phyloP scores from a whole-genome alignment of 1,140 invertebrate species.

The Macrotrachela quadricornifera region DNA sequence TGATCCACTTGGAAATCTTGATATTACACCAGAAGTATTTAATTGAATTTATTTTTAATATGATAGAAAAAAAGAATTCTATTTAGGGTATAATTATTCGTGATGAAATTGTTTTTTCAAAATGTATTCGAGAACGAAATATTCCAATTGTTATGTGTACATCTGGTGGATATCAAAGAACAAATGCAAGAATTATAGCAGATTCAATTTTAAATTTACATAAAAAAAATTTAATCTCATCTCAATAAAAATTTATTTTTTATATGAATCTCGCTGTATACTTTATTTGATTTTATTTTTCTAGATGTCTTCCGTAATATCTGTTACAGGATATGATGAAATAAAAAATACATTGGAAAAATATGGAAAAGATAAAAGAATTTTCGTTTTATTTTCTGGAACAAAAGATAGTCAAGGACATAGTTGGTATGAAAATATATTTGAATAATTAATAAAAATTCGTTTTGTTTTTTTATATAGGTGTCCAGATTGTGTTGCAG shows the following conservation, averaged over 20 bases:
- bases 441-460: too few species aligned
- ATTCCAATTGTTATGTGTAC: constrained; percentile 68
- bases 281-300: too few species aligned
- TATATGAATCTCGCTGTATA: too few species aligned
- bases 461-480: too few species aligned
- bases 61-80: neutral
- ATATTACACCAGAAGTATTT: constrained; percentile 40
- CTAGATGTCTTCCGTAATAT: too few species aligned
- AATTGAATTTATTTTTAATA: constrained; percentile 5
- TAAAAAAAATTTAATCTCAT: constrained; percentile 17
- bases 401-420: too few species aligned
- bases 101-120: constrained; percentile 57
- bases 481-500: too few species aligned
- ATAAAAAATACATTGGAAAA: too few species aligned
- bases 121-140: constrained; percentile 35
- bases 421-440: too few species aligned
- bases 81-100: constrained; percentile 52
- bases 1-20: constrained; percentile 49
- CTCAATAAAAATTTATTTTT: neutral
- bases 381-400: too few species aligned
- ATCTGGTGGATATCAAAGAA: constrained; percentile 56
- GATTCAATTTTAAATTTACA: constrained; percentile 53
- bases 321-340: too few species aligned
- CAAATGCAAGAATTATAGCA: constrained; percentile 53
- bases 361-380: too few species aligned